These are phyloP conservation scores for Amblyjoppa fuscipennis DNA, from an alignment of 2,888 invertebrate genomes.

Conservation along the genomic window DNA sequence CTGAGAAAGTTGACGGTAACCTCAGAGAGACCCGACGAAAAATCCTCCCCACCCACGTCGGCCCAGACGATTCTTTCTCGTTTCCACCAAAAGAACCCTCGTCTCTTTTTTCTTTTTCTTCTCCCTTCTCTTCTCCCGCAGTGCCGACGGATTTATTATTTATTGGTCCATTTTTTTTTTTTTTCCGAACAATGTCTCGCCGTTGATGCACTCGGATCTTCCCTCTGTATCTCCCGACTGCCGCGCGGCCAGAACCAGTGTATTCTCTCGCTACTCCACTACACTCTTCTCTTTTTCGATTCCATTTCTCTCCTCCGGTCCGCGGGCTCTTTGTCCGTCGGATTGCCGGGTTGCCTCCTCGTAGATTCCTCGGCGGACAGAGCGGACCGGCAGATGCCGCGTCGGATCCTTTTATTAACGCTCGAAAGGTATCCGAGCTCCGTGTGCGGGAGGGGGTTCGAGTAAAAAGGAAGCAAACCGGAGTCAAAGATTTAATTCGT, in stretches of 20 bases:
- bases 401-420: constrained; percentile 60
- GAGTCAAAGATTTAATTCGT: constrained; percentile 66
- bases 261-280: background rate
- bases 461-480: constrained; percentile 38
- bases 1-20: constrained; percentile 38
- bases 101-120: background rate
- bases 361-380: constrained; percentile 8
- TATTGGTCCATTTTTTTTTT: constrained; percentile 1
- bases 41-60: background rate
- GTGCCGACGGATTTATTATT: constrained; percentile 15
- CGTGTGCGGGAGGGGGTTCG: background rate
- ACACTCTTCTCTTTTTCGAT: background rate
- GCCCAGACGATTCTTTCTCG: constrained; percentile 1
- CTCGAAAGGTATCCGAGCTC: constrained; percentile 52
- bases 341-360: constrained; percentile 2
- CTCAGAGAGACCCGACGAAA: constrained; percentile 24
- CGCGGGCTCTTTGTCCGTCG: constrained; percentile 1
- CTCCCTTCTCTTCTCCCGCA: background rate
- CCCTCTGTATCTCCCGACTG: background rate
- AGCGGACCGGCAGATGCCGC: constrained; percentile 43
- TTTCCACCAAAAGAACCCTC: background rate
- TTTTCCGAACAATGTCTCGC: background rate
- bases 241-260: background rate
- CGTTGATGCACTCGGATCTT: background rate
- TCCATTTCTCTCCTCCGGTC: background rate